These are phyloP conservation scores for Marasmarcha lunaedactyla DNA, from an alignment of 2,888 invertebrate species.

Conservation along the genomic window DNA sequence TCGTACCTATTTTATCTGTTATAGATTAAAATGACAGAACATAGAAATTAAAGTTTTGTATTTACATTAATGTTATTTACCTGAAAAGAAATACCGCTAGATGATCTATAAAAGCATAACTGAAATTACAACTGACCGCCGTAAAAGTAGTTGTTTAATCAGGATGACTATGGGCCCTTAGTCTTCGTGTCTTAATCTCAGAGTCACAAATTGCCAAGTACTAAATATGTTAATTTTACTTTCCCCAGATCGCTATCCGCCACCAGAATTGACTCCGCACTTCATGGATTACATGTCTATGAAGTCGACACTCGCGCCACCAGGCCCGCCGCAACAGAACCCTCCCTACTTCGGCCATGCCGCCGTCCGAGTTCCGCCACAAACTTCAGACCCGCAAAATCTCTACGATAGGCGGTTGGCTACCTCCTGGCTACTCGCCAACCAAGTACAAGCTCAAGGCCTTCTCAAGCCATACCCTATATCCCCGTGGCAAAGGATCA, in stretches of 20 bases:
- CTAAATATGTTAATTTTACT: too few relatives aligned
- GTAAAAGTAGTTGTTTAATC: too few relatives aligned
- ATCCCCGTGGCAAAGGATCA: conserved; percentile 70
- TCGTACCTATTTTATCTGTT: too few relatives aligned
- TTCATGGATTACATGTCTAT: conserved; percentile 59
- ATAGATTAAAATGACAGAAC: too few relatives aligned
- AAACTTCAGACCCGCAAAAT: conserved; percentile 29
- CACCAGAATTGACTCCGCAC: conserved; percentile 44
- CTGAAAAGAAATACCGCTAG: too few relatives aligned
- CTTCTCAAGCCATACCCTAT: conserved; percentile 63
- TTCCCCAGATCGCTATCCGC: conserved; percentile 44
- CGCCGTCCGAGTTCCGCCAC: conserved; percentile 48
- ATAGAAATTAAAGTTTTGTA: too few relatives aligned
- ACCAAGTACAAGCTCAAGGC: conserved; percentile 60
- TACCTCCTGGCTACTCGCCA: conserved; percentile 67
- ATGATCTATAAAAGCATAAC: too few relatives aligned
- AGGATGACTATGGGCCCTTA: too few relatives aligned
- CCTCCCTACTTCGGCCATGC: conserved; percentile 54
- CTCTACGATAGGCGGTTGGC: conserved; percentile 63
- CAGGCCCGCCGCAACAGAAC: conserved; percentile 35
- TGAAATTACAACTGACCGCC: too few relatives aligned
- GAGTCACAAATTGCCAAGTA: too few relatives aligned
- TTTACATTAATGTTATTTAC: too few relatives aligned
- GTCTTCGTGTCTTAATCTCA: too few relatives aligned
- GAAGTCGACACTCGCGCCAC: conserved; percentile 38